Evolutionary conservation across 1,140 invertebrate species (phyloP), one percentile per base, ranked within the genome.

Genomic region (Mercenaria mercenaria): DNA sequence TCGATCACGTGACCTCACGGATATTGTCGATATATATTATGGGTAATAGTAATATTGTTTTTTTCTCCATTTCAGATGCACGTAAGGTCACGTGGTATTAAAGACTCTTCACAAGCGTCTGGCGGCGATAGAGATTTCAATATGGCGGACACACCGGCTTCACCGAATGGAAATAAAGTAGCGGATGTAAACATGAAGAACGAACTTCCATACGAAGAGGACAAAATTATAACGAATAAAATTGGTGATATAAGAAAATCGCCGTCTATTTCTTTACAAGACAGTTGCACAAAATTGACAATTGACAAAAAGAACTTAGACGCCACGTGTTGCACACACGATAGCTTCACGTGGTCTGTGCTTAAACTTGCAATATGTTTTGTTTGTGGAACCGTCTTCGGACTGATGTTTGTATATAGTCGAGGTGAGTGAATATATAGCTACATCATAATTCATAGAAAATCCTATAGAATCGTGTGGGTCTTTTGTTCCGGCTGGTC

Each of bases 371-470:
- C 43, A 3, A 47, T 87, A 4, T 59, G 72, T 34, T 41, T 79
- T 32, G 56, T 59, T 3, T 87, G 85, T 64, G 85, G 85, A 20
- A 79, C 79, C n/a, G 3, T 87, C 4, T 87, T 87, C 26, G 85
- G 85, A 29, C 79, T 87, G 11, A 61, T 87, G 72, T 87, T 87
- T 52, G 52, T 64, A 6, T 76, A 87, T 50, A 56, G 85, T 41
- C 47, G 85, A 79, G 85, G 85, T 87, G 79, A 64, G 85, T 79
- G 18, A 74, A 26, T 13, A 59, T n/a, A n/a, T n/a, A n/a, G n/a
- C n/a, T n/a, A n/a, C n/a, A n/a, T n/a, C n/a, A n/a, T n/a, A n/a
- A n/a, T n/a, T n/a, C n/a, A n/a, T n/a, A n/a, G n/a, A n/a, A n/a
- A n/a, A n/a, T n/a, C n/a, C n/a, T n/a, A n/a, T n/a, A n/a, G n/a